Base-by-base conservation (phyloP, 2,888 invertebrate species). In the Tromatobia lineatoria region DNA sequence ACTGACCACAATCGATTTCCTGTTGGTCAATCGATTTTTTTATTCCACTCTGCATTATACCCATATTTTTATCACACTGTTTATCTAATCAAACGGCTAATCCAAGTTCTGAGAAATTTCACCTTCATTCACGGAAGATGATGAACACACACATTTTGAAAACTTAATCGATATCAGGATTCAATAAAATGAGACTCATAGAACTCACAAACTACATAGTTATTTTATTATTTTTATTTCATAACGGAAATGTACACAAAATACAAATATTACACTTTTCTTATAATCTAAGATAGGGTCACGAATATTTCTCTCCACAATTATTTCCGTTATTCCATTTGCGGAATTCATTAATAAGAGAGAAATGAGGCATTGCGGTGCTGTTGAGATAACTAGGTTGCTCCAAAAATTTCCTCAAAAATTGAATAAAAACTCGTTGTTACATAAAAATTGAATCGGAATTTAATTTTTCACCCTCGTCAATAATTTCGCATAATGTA, bases 211-310 rank as follows among this genome's bases (percentile, higher is more conserved):
- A 80, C 64, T 71, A 70, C 45, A 79, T 71, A 82, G 52, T 83
- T 61, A 66, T 52, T 82, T 59, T 71, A 82, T 86, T 85, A 87
- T 89, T 86, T 88, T 86, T 80, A 86, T 83, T 85, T 86, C 83
- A 81, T 84, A 82, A 88, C 77, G 86, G 59, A 66, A 86, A 88
- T 91, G 88, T 90, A 90, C 90, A 91, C 88, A 91, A 88, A 87
- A 88, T 90, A 89, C 91, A 91, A 91, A 90, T 91, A 90, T 90
- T 90, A 91, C 90, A 91, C 80, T 78, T 78, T 78, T 67, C 20
- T 66, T 47, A 73, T 50, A 15, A 10, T 75, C 64, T 75, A 64
- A 50, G 52, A 75, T 50, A 64, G 15, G 18, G 29, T 18, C 47
- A 15, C 50, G 25, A 13, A 59, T 74, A 61, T 73, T 54, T 67